Base-by-base conservation (phyloP, 2,113 vertebrate genomes). In the Turnix velox region DNA sequence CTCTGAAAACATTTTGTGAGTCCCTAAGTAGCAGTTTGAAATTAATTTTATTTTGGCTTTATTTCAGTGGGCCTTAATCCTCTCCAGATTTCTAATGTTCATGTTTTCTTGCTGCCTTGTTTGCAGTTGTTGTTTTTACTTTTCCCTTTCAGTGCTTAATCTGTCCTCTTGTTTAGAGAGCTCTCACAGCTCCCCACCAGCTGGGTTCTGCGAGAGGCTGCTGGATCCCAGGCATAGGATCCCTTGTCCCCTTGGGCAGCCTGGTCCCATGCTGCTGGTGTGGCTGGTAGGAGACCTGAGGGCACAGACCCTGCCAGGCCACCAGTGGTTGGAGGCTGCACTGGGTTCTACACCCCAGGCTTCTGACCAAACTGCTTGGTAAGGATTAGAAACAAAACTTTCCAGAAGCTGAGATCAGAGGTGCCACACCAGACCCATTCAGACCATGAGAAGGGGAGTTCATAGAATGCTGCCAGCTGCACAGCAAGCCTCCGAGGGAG, bases 21-120 rank as follows among this genome's bases (percentile, higher is more conserved):
- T 94, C 93, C 87, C 82, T 84, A 71, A 93, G 94, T 88, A 93
- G 51, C 57, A 37, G 71, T 88, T 78, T 94, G 55, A 94, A 95
- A 49, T 55, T 33, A 80, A 51, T 92, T 95, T 95, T 83, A 66
- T 84, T 95, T 65, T 48, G 43, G 23, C 18, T 24, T 67, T 74
- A 63, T 71, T 92, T 94, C 73, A 87, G 52, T 92, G 58, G 55
- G 31, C 31, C 72, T 42, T 95, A 92, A 94, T 94, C 66, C 57
- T 66, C 74, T 94, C 95, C 95, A 96, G 84, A 96, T 97, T 96
- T 91, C 85, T 88, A 49, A 68, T 18, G 67, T 79, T 67, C 87
- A 17, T 94, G 46, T 94, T 95, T 93, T 90, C 81, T 85, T 89
- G 58, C 51, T 85, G 75, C 72, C 65, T 66, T 8, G 1, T 84